These are phyloP conservation scores for Mimas tiliae DNA, from an alignment of 2,888 invertebrate species.

Conservation along the genomic window DNA sequence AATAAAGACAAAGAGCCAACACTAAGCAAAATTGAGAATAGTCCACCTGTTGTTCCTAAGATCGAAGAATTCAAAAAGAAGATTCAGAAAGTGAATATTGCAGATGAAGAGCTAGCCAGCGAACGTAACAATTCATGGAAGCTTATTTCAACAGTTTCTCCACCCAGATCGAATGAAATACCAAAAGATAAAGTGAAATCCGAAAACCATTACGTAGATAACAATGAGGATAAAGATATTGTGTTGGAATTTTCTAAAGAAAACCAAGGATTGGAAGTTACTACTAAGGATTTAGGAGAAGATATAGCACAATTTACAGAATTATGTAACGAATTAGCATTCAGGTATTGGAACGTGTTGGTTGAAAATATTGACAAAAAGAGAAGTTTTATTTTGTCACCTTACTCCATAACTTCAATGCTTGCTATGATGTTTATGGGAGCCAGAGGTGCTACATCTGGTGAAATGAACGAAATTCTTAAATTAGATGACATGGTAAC, in stretches of 20 bases:
- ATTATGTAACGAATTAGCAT: slow-evolving; percentile 93
- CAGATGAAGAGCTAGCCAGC: slow-evolving; percentile 70
- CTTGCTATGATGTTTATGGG: slow-evolving; percentile 96
- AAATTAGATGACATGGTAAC: slow-evolving; percentile 94
- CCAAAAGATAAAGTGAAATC: slow-evolving; percentile 68
- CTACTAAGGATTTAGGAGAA: slow-evolving; percentile 88
- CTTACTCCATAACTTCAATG: slow-evolving; percentile 93
- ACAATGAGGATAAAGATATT: slow-evolving; percentile 65
- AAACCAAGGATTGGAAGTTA: slow-evolving; percentile 90
- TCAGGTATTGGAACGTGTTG: slow-evolving; percentile 91
- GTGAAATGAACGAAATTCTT: slow-evolving; percentile 95
- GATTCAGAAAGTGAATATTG: slow-evolving; percentile 77
- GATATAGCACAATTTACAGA: slow-evolving; percentile 91
- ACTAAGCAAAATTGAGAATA: slow-evolving; percentile 47
- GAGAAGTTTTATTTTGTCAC: slow-evolving; percentile 91
- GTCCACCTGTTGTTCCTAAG: slow-evolving; percentile 59
- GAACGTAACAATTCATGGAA: slow-evolving; percentile 83
- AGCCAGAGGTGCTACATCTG: slow-evolving; percentile 93
- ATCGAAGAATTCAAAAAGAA: slow-evolving; percentile 78
- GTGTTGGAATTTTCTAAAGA: slow-evolving; percentile 72
- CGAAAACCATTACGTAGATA: slow-evolving; percentile 56
- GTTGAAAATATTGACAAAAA: slow-evolving; percentile 89
- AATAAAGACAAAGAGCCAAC: slow-evolving; percentile 49
- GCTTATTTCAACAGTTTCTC: slow-evolving; percentile 83
- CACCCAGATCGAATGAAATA: slow-evolving; percentile 72